Percentiles rank a stretch among this genome's conserved stretches.
Evolutionary conservation across 2,797 vertebrate species (phyloP).

Genomic region (Pygocentrus nattereri): DNA sequence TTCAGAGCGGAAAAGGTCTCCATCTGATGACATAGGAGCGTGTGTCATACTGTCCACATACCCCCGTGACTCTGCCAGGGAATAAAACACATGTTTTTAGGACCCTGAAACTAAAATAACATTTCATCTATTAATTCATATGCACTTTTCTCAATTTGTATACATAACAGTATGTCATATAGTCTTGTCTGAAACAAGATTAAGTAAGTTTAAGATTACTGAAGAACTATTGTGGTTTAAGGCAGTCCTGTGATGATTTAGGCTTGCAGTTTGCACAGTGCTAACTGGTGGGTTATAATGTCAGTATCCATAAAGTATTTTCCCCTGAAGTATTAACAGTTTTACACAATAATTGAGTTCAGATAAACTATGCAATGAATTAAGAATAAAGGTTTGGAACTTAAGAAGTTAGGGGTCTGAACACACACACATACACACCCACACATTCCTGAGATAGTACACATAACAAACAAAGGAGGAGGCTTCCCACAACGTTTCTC

Average conservation of each 20-base stretch:
- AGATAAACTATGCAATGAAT: neutral
- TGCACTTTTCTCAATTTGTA: no score
- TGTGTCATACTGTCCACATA: constrained; percentile 80
- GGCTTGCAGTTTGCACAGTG: no score
- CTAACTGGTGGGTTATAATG: no score
- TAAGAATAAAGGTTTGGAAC: neutral
- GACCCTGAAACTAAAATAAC: neutral
- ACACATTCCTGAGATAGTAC: constrained; percentile 59
- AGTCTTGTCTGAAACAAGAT: no score
- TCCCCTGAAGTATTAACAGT: neutral
- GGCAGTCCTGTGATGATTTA: no score
- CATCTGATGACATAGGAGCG: constrained; percentile 76
- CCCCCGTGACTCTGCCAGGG: constrained; percentile 79
- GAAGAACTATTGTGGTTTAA: no score
- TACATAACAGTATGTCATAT: no score
- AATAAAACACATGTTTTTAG: constrained; percentile 5
- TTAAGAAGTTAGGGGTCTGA: neutral
- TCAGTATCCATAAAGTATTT: no score
- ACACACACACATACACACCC: constrained; percentile 9
- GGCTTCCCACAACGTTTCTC: constrained; percentile 26
- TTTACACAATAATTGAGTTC: neutral
- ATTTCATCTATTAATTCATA: neutral
- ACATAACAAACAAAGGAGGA: constrained; percentile 53
- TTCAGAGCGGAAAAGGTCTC: constrained; percentile 76
- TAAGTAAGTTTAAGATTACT: no score